phyloP scores from a whole-genome alignment of 1,140 invertebrate genomes.

The Helicoverpa zea region DNA sequence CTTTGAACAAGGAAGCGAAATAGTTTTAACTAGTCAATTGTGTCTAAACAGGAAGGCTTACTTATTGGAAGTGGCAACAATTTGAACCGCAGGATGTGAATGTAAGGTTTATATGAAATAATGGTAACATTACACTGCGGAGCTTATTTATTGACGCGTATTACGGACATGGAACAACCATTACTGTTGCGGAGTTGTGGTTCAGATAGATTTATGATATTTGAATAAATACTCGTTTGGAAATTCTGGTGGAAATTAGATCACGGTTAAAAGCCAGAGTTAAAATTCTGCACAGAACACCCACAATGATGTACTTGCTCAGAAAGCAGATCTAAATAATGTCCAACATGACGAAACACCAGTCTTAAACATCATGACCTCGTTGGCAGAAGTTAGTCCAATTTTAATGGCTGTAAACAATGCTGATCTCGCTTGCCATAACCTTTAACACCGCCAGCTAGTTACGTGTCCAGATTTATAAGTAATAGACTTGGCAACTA shows the following conservation, averaged over 20 bases:
- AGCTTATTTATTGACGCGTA: conserved; percentile 35
- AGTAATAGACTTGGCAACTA: conserved; percentile 37
- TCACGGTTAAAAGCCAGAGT: background rate
- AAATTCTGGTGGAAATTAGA: background rate
- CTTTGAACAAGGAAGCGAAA: background rate
- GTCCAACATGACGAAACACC: conserved; percentile 4
- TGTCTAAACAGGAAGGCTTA: conserved; percentile 51
- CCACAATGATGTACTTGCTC: conserved; percentile 8
- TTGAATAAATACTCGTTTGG: background rate
- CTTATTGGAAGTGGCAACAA: conserved; percentile 46
- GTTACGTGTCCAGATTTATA: conserved; percentile 53
- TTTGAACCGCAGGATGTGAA: conserved; percentile 40
- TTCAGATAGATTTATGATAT: background rate
- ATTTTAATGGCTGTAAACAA: conserved; percentile 52
- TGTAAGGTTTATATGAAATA: conserved; percentile 47
- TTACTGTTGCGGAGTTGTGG: background rate
- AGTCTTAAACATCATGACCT: conserved; percentile 45
- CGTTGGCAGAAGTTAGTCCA: conserved; percentile 49
- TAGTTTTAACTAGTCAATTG: conserved; percentile 7
- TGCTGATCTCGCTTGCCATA: conserved; percentile 22
- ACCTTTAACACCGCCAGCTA: conserved; percentile 32
- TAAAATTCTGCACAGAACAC: background rate
- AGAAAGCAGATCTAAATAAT: conserved; percentile 6
- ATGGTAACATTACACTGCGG: conserved; percentile 36
- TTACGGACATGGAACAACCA: background rate